Conservation (phyloP, 2,797 vertebrate genomes). For the Spizella passerina region DNA sequence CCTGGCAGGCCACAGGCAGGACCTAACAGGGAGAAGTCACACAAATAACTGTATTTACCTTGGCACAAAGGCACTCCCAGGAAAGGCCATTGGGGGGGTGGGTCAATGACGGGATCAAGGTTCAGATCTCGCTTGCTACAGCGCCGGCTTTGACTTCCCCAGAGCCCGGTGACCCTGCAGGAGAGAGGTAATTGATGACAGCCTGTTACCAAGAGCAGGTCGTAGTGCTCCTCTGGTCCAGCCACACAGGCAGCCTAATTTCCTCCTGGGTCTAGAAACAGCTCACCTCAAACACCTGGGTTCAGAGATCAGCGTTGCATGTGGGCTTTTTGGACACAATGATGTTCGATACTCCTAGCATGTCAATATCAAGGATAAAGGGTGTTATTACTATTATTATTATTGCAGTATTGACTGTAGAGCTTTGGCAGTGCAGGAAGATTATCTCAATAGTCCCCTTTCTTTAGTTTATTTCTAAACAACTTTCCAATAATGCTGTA, state of each 20-base stretch:
- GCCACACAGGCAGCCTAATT: constrained; percentile 1
- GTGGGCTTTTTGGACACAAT: not conserved
- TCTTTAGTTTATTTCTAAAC: not conserved
- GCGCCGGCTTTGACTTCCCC: not conserved
- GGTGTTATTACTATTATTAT: not conserved
- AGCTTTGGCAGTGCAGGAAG: not conserved
- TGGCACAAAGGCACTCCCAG: rapidly evolving
- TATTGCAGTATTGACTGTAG: not conserved
- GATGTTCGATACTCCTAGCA: not conserved
- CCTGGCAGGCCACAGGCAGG: not conserved
- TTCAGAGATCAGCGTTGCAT: not conserved
- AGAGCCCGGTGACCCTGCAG: not conserved
- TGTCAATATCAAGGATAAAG: not conserved
- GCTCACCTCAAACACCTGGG: not conserved
- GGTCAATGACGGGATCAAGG: not conserved
- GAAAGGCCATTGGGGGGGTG: not conserved
- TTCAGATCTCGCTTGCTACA: not conserved
- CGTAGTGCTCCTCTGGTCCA: not conserved
- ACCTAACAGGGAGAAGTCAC: not conserved
- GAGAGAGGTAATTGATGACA: constrained; percentile 10
- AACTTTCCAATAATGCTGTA: not conserved
- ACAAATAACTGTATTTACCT: constrained; percentile 26
- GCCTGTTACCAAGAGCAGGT: not conserved
- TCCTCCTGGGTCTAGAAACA: not conserved
- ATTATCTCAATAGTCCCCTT: not conserved